Percentiles rank a stretch among this genome's conserved stretches.
Evolutionary conservation across 1,140 invertebrate genomes (phyloP).

Genomic region (Bombus superbus): DNA sequence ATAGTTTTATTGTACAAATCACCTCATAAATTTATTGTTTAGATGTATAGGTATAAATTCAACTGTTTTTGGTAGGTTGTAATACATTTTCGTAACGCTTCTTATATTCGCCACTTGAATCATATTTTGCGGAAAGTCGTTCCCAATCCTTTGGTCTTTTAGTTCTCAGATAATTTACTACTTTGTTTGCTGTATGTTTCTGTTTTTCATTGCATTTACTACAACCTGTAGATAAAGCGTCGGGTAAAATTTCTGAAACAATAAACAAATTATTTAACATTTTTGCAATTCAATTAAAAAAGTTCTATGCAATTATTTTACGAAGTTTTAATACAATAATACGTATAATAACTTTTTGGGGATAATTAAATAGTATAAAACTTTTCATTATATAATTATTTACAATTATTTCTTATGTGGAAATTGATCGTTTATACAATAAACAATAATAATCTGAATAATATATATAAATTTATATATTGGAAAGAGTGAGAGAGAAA

Average conservation of each 20-base stretch:
- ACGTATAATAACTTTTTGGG: neutral
- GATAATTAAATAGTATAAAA: neutral
- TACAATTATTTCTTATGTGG: neutral
- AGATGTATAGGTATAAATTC: neutral
- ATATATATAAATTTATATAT: neutral
- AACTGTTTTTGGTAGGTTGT: constrained; percentile 37
- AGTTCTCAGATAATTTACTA: constrained; percentile 76
- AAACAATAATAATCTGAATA: neutral
- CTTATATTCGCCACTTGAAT: constrained; percentile 79
- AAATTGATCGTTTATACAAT: neutral
- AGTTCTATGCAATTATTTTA: neutral
- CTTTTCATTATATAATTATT: neutral
- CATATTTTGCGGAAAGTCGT: constrained; percentile 77
- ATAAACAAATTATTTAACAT: neutral
- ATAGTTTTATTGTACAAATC: constrained; percentile 11
- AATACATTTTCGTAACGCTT: constrained; percentile 69
- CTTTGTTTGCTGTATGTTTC: constrained; percentile 76
- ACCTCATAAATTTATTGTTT: neutral
- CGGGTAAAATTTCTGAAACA: constrained; percentile 78
- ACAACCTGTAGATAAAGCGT: constrained; percentile 77
- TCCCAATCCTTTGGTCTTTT: constrained; percentile 79
- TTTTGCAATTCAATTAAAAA: neutral
- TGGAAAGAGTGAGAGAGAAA: no score
- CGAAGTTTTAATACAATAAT: neutral
- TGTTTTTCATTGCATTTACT: constrained; percentile 80